Base-by-base conservation (phyloP, 1,140 invertebrate species). In the Meteorus sp. region DNA sequence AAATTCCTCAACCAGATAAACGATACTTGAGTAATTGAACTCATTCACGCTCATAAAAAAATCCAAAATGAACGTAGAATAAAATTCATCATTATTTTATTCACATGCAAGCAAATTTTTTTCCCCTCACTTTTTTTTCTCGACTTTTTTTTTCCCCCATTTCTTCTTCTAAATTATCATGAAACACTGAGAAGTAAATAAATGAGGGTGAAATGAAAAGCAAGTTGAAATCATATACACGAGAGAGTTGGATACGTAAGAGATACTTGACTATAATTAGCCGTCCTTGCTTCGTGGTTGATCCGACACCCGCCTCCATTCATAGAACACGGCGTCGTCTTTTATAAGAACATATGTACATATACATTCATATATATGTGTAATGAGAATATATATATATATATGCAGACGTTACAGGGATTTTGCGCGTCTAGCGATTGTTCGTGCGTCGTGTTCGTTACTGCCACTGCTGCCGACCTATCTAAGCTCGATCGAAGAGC, bases 231-330 rank as follows among this genome's bases (percentile, higher is more conserved):
- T 45, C 13, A 54, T 55, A 31, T 48, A 47, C 29, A 60, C 15
- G 8, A 15, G 3, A n/a, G n/a, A n/a, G 41, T 50, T 48, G 35
- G 39, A 54, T 47, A 63, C 61, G 59, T 59, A 61, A 61, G 56
- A 64, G 56, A 65, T 61, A 59, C 48, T n/a, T 20, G 61, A 63
- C 69, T 78, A 78, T 72, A 77, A 77, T 77, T 77, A 78, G 71
- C 69, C 65, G 74, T 73, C 73, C 74, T 77, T 76, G 73, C 71
- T 59, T 69, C 69, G 50, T 62, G 66, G 68, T 65, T 67, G 68
- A 72, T 73, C 66, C 61, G 63, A 52, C 61, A 55, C 62, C 67
- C 68, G 67, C 66, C 66, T 74, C 69, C 75, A 78, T 77, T 77
- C 73, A 77, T 74, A 76, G 70, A 76, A 68, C 59, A 41, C 41